These are phyloP conservation scores for Scaptomyza reducta DNA, from an alignment of 2,888 invertebrate genomes.

Conservation along the genomic window DNA sequence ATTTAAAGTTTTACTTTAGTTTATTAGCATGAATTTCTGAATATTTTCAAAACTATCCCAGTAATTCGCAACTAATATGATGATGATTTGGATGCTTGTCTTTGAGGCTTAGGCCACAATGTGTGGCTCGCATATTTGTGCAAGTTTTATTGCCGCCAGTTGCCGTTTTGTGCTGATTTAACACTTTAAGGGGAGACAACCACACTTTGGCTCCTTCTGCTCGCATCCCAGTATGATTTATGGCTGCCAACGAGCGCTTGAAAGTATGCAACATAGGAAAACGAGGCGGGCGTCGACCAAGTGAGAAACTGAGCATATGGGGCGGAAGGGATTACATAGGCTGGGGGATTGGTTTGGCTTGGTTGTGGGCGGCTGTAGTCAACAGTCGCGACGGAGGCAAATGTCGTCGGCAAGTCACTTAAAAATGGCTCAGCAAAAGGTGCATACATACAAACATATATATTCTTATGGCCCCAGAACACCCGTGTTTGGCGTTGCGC, in stretches of 20 bases:
- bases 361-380: conserved; percentile 17
- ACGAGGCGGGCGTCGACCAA: conserved; percentile 26
- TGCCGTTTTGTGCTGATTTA: conserved; percentile 60
- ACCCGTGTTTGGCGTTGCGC: conserved; percentile 41
- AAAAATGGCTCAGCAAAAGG: conserved; percentile 67
- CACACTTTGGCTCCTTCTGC: conserved; percentile 47
- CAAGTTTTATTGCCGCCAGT: conserved; percentile 41
- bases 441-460: conserved; percentile 25
- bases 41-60: not conserved
- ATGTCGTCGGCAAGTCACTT: conserved; percentile 75
- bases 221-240: conserved; percentile 59
- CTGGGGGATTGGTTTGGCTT: not conserved
- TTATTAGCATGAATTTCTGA: not conserved
- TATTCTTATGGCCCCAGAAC: conserved; percentile 7
- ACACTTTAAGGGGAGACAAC: conserved; percentile 61
- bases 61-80: conserved; percentile 17
- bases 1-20: too few species aligned
- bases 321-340: not conserved
- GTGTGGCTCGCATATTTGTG: conserved; percentile 41
- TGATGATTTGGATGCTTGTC: conserved; percentile 35
- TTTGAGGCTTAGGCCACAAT: conserved; percentile 7
- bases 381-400: conserved; percentile 54
- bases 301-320: not conserved
- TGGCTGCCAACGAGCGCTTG: conserved; percentile 55
- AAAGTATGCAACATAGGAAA: conserved; percentile 68